phyloP scores from a whole-genome alignment of 2,888 invertebrate genomes.

The Myopa tessellatipennis region DNA sequence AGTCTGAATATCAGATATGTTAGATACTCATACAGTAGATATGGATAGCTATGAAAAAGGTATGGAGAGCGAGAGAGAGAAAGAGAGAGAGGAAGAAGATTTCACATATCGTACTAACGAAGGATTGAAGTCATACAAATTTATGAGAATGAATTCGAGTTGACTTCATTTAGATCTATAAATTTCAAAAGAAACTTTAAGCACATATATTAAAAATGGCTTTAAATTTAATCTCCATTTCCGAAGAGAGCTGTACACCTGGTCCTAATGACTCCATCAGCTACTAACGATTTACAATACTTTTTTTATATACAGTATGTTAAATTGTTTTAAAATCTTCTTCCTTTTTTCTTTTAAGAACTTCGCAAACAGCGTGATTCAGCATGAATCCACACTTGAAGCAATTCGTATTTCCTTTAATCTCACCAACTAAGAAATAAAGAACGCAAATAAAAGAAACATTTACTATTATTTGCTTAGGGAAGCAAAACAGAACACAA shows the following conservation, averaged over 20 bases:
- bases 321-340: too few relatives aligned
- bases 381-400: constrained; percentile 22
- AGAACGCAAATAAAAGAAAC: constrained; percentile 35
- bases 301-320: too few relatives aligned
- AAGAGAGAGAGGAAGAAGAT: constrained; percentile 1
- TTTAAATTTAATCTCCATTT: too few relatives aligned
- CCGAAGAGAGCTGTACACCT: too few relatives aligned
- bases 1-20: too few relatives aligned
- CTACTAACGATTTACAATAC: too few relatives aligned
- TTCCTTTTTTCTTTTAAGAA: too few relatives aligned
- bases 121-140: neutral
- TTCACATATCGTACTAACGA: neutral
- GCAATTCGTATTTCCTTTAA: neutral
- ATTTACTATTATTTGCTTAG: constrained; percentile 4
- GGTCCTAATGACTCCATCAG: too few relatives aligned
- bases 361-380: neutral
- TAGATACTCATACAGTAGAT: neutral
- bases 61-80: neutral
- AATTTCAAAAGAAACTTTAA: too few relatives aligned
- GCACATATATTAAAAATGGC: too few relatives aligned
- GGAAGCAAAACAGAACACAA: constrained; percentile 31
- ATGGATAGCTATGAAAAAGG: neutral
- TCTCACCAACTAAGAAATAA: neutral
- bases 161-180: too few relatives aligned
- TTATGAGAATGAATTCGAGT: too few relatives aligned